Evolutionary conservation across 2,113 vertebrate genomes (phyloP), one percentile per base, ranked within the genome.

Genomic region (Rhagologus leucostigma): DNA sequence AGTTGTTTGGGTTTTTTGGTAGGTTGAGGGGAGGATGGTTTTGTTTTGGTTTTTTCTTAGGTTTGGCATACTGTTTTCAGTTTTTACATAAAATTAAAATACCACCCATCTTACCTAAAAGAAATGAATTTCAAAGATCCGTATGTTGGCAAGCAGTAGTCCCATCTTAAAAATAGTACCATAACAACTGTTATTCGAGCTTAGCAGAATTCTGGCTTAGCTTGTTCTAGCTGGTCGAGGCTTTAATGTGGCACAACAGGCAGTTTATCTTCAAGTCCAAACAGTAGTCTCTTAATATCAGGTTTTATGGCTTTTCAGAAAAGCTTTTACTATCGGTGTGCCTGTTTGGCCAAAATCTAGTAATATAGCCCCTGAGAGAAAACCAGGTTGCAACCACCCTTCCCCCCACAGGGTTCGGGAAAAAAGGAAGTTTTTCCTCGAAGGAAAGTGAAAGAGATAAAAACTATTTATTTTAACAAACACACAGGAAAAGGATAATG

Each of bases 251-350:
- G 1, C 39, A 44, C 23, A 53, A 33, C 11, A 76, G 18, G 29
- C 4, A 76, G 15, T 2, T 73, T 69, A 44, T 26, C 35, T 73
- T 82, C 47, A 78, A 81, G 14, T 47, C 23, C 64, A 27, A 56
- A 20, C 49, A n/a, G 22, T 4, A 14, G 6, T 46, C 57, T 71
- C 27, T 41, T 13, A 62, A 35, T n/a, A 57, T 14, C 19, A 64
- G 39, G 2, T 67, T 56, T 77, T 37, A 64, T 1, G 2, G 11
- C 37, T 22, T 46, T 69, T 7, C 16, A 11, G 10, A 18, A 15
- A 37, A 65, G 15, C 3, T 64, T 57, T 8, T 13, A 10, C 3
- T 24, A 3, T 35, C 0, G 0, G 11, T 55, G n/a, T n/a, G n/a
- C n/a, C n/a, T n/a, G n/a, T n/a, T n/a, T n/a, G n/a, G n/a, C n/a